Base-by-base conservation (phyloP, 2,797 vertebrate species). In the Chrosomus eos region DNA sequence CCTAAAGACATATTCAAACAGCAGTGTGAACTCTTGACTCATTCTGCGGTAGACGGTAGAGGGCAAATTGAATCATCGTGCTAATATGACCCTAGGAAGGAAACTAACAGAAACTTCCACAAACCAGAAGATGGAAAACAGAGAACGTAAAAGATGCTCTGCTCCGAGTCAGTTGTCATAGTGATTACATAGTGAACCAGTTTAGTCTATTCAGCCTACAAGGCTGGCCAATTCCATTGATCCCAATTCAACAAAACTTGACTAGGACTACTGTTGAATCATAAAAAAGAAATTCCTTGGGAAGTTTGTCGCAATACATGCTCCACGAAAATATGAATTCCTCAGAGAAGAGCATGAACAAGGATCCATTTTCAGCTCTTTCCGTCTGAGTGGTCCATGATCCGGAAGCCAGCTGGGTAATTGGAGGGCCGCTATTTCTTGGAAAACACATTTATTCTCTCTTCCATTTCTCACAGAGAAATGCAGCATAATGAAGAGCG, bases 401-500 rank as follows among this genome's bases (percentile, higher is more conserved):
- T 80, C 62, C 85, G 82, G 74, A 86, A 78, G 53, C 58, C 70
- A 80, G 60, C 73, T 86, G 72, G 55, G 62, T 64, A 66, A 75
- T 77, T 67, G 18, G 53, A 84, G 36, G 84, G 75, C 36, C 0
- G n/a, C 26, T 28, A 81, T 72, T 81, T 89, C 73, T 72, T 77
- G 7, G 0, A 71, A 67, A 88, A 84, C 78, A 89, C 58, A 84
- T 81, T 86, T 84, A 64, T 16, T 78, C 81, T 76, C 72, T 84
- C 85, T n/a, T 74, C 77, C 84, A 82, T 66, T 74, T 70, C 43
- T 78, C 51, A 77, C 78, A 83, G 77, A 89, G 71, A 83, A 71
- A 55, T 28, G 80, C 76, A 70, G 74, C 88, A 88, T 91, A 91
- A 91, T 87, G 81, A 82, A 86, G 85, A 90, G 45, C 80, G 88